These are phyloP conservation scores for Zosterops hypoxanthus DNA, from an alignment of 2,113 vertebrate species.

Conservation along the genomic window DNA sequence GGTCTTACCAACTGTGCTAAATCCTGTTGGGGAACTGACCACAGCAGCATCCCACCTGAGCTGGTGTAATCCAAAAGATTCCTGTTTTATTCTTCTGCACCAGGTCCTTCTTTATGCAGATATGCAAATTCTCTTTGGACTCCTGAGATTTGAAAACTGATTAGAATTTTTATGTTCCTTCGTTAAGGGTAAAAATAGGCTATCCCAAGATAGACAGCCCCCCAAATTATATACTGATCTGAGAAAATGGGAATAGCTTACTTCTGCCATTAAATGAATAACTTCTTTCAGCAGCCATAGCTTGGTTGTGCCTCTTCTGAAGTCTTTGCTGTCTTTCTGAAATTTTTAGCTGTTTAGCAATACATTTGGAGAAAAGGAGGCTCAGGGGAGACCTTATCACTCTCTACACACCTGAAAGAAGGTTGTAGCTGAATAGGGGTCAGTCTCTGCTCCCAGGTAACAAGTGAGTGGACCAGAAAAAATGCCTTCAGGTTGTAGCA, in stretches of 20 bases:
- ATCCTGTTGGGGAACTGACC: not conserved
- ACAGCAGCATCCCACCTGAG: not conserved
- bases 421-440: fast-evolving
- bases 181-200: not conserved
- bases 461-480: not conserved
- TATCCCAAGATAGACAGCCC: not conserved
- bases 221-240: not conserved
- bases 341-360: not conserved
- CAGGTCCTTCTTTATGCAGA: constrained; percentile 7
- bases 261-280: not conserved
- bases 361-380: not conserved
- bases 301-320: not conserved
- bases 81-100: not conserved
- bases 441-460: not conserved
- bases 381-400: not conserved
- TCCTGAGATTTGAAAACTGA: constrained; percentile 17
- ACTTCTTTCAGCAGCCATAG: not conserved
- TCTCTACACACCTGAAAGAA: not conserved
- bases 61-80: not conserved
- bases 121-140: constrained; percentile 38
- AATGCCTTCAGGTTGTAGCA: not conserved
- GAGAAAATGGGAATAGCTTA: constrained; percentile 2
- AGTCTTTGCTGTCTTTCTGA: not conserved
- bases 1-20: not conserved
- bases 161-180: constrained; percentile 42